Evolutionary conservation across 2,113 vertebrate species (phyloP).

Genomic region (Ursus arctos): DNA sequence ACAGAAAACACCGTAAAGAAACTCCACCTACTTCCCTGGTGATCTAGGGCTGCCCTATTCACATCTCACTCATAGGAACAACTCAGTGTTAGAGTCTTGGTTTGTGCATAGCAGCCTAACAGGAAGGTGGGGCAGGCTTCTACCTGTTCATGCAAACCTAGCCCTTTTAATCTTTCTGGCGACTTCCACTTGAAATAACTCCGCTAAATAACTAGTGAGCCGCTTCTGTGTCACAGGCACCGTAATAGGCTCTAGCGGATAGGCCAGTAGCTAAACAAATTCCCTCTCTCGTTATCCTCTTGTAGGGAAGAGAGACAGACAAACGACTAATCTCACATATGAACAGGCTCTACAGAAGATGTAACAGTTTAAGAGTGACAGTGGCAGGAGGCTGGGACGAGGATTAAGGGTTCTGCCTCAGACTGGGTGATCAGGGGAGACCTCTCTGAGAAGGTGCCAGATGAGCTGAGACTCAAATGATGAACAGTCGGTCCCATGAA

Average conservation of each 20-base stretch:
- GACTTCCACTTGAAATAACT: background rate
- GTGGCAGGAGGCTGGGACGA: background rate
- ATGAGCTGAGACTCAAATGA: background rate
- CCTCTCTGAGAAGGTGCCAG: background rate
- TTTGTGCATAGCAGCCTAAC: background rate
- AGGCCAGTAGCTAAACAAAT: background rate
- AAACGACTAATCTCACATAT: background rate
- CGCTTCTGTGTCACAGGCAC: background rate
- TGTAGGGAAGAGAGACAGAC: background rate
- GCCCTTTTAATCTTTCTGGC: background rate
- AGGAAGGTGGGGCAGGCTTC: background rate
- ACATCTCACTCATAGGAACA: background rate
- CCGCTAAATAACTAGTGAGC: background rate
- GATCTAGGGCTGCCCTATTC: background rate
- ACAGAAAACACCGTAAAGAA: background rate
- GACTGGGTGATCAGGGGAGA: background rate
- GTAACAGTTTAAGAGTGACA: background rate
- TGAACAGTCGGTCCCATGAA: background rate
- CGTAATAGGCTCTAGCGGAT: background rate
- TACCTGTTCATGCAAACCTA: background rate
- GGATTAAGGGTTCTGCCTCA: background rate
- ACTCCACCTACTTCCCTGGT: background rate
- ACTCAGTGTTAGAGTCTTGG: background rate
- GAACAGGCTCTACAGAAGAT: background rate
- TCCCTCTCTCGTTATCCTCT: background rate